Conservation (phyloP, 2,797 vertebrate genomes). For the Schizopygopsis malacanthus region DNA sequence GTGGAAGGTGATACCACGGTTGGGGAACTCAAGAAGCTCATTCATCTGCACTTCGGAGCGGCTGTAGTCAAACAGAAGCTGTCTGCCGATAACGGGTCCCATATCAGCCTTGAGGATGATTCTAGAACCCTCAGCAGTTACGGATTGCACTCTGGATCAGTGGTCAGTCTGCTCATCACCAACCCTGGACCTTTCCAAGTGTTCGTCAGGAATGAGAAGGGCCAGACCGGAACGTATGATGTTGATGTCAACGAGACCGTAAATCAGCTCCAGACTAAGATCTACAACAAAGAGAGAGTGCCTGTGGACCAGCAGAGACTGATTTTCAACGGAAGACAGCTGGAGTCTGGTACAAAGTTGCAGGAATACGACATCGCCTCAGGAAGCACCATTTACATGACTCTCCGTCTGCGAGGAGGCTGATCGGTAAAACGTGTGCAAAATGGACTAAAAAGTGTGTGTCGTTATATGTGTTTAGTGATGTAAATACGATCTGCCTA, state of each 20-base stretch:
- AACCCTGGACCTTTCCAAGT: slow-evolving; percentile 66
- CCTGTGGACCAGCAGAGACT: slow-evolving; percentile 73
- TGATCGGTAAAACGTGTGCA: slow-evolving; percentile 44
- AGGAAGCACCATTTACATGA: slow-evolving; percentile 67
- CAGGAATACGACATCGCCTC: slow-evolving; percentile 63
- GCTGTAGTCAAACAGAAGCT: slow-evolving; percentile 47
- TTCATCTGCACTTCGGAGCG: not conserved
- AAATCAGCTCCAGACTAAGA: slow-evolving; percentile 61
- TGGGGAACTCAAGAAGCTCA: slow-evolving; percentile 58
- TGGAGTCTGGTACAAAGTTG: slow-evolving; percentile 54
- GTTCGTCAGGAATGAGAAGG: slow-evolving; percentile 69
- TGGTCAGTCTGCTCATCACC: slow-evolving; percentile 66
- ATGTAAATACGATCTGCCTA: not conserved
- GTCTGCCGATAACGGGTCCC: slow-evolving; percentile 57
- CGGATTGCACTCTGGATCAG: slow-evolving; percentile 60
- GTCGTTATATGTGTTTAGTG: not conserved
- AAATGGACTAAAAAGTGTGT: not conserved
- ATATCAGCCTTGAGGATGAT: slow-evolving; percentile 60
- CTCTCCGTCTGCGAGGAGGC: slow-evolving; percentile 74
- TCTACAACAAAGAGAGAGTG: slow-evolving; percentile 60
- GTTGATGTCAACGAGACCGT: slow-evolving; percentile 65
- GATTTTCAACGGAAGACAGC: slow-evolving; percentile 60
- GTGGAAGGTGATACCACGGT: slow-evolving; percentile 62
- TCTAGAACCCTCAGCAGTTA: slow-evolving; percentile 50
- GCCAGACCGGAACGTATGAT: slow-evolving; percentile 60